These are phyloP conservation scores for Bradypodion ventrale DNA, from an alignment of 2,797 vertebrate genomes.

Conservation along the genomic window DNA sequence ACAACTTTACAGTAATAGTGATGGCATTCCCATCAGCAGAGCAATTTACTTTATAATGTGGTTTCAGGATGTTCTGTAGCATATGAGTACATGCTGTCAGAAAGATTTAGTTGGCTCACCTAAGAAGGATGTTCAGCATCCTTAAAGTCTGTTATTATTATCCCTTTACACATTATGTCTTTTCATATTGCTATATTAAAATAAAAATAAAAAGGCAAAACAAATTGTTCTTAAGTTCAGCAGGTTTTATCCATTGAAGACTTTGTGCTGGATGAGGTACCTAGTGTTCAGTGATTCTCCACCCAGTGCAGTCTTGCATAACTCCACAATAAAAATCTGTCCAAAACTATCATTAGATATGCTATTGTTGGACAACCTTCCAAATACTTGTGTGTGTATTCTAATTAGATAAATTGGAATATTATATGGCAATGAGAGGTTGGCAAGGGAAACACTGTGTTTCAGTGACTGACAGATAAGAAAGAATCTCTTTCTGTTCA, in stretches of 20 bases:
- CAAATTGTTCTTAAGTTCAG: slow-evolving; percentile 28
- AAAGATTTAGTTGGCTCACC: background rate
- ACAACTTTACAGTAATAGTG: slow-evolving; percentile 15
- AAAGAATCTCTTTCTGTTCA: too few species aligned
- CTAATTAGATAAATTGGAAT: too few species aligned
- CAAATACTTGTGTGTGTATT: too few species aligned
- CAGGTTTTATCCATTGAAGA: background rate
- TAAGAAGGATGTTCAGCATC: slow-evolving; percentile 4
- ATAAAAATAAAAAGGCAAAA: background rate
- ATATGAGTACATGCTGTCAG: background rate
- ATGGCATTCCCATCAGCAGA: background rate
- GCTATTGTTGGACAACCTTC: too few species aligned
- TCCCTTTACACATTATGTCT: slow-evolving; percentile 20
- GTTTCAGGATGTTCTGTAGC: background rate
- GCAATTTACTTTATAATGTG: background rate
- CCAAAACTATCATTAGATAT: background rate
- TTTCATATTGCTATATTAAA: background rate
- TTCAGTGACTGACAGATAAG: too few species aligned
- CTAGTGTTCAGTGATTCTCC: background rate
- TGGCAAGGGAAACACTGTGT: too few species aligned
- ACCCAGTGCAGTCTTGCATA: background rate
- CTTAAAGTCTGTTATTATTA: slow-evolving; percentile 31
- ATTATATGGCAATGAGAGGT: too few species aligned
- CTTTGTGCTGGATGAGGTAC: too few species aligned
- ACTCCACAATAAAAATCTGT: background rate